Base-by-base conservation (phyloP, 2,888 invertebrate genomes). In the Dasypolia templi region DNA sequence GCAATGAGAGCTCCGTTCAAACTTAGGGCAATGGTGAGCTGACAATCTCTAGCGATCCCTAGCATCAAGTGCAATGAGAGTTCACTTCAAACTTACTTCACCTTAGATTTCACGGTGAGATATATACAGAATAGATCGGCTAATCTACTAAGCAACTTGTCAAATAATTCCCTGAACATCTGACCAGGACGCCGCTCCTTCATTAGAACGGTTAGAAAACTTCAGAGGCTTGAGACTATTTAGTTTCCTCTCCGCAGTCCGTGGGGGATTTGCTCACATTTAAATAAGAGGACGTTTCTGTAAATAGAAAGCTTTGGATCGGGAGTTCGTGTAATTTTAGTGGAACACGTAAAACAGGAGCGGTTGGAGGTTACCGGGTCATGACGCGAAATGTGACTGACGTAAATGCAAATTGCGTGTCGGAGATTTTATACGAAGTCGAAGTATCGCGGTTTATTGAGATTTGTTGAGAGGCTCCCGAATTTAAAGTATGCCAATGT, bases 211-310 rank as follows among this genome's bases (percentile, higher is more conserved):
- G 53, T 59, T 63, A 59, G 79, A 72, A 82, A 79, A 59, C 73
- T 75, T 82, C 42, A 63, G 61, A 61, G 63, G 61, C 71, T 73
- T 46, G 32, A 71, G 75, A 72, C 73, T 82, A 83, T 80, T 85
- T 87, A 77, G 77, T 86, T 85, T 88, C 49, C 68, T 73, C 61
- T 70, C 61, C 73, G 29, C 58, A 70, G 82, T 77, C 83, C 86
- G 56, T 59, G 59, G 80, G 77, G 84, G 82, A 80, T 84, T 87
- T 83, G 74, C 79, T 72, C 77, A 81, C 82, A 86, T 89, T 90
- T 87, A 86, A 90, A 89, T 89, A 82, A 83, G 77, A 77, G 75
- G 75, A 79, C 77, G 64, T 84, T 82, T 83, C 69, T 70, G 69
- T 72, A 79, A 81, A 83, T 83, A 85, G 79, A 83, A 87, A 82